These are phyloP conservation scores for Epinephelus moara DNA, from an alignment of 2,113 vertebrate genomes.

Conservation along the genomic window DNA sequence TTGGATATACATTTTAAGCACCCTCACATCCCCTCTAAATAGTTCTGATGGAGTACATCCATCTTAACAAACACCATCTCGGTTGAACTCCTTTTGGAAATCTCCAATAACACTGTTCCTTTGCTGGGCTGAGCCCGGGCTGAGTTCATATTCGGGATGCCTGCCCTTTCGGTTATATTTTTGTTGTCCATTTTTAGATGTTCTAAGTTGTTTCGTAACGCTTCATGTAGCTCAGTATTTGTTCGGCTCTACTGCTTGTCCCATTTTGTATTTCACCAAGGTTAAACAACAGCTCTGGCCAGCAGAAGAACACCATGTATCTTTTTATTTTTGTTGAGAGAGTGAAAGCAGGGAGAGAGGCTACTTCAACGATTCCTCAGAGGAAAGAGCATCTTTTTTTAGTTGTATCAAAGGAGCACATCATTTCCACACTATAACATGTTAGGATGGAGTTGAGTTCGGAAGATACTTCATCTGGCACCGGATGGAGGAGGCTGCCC, in stretches of 20 bases:
- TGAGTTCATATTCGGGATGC: constrained; percentile 54
- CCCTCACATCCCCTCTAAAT: not conserved
- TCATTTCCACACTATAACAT: constrained; percentile 72
- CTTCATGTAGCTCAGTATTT: constrained; percentile 73
- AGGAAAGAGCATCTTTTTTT: constrained; percentile 67
- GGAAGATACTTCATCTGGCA: constrained; percentile 76
- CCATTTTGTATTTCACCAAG: constrained; percentile 79
- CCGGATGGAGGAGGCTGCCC: constrained; percentile 66
- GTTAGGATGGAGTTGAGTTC: constrained; percentile 69
- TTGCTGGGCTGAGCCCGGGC: constrained; percentile 33
- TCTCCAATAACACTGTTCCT: constrained; percentile 55
- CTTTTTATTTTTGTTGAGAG: constrained; percentile 74
- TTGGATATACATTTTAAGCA: constrained; percentile 45
- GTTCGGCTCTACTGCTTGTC: constrained; percentile 76
- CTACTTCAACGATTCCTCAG: constrained; percentile 72
- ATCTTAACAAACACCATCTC: constrained; percentile 50
- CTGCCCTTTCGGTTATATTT: constrained; percentile 64
- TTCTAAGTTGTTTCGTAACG: constrained; percentile 71
- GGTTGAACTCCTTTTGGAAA: constrained; percentile 55
- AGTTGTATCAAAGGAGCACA: constrained; percentile 76
- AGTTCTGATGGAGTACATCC: constrained; percentile 50
- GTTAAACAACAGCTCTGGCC: constrained; percentile 75
- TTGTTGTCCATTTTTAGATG: constrained; percentile 75
- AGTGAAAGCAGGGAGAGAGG: constrained; percentile 65
- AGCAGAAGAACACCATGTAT: constrained; percentile 72